Evolutionary conservation across 2,797 vertebrate genomes (phyloP).

Genomic region (Urophycis tenuis): DNA sequence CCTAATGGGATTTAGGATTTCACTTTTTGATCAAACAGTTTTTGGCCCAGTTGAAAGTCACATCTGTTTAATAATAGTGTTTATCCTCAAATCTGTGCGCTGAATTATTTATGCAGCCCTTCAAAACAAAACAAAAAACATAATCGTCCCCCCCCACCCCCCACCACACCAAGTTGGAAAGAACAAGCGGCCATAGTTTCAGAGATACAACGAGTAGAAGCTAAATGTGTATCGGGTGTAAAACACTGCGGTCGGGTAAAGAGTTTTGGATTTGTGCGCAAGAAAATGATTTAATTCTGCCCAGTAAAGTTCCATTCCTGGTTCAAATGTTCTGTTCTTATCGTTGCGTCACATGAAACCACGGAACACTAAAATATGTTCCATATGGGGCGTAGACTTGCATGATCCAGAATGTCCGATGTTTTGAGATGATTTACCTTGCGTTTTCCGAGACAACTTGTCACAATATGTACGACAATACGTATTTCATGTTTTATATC

Average conservation of each 20-base stretch:
- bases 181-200: not conserved
- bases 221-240: not conserved
- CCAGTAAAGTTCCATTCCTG: not conserved
- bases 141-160: not conserved
- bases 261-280: not conserved
- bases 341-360: not conserved
- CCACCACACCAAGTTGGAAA: not conserved
- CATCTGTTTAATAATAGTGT: constrained; percentile 4
- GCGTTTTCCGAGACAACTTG: not conserved
- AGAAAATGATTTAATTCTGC: no score
- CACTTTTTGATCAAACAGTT: constrained; percentile 1
- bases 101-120: constrained; percentile 4
- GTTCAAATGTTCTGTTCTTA: not conserved
- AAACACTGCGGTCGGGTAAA: not conserved
- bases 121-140: not conserved
- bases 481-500: not conserved
- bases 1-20: not conserved
- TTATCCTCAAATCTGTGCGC: constrained; percentile 3
- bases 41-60: not conserved
- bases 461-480: not conserved
- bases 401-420: not conserved
- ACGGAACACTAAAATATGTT: not conserved
- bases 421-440: not conserved
- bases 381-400: not conserved
- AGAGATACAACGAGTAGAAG: not conserved